These are phyloP conservation scores for Climacteris rufus DNA, from an alignment of 2,113 vertebrate species.

Conservation along the genomic window DNA sequence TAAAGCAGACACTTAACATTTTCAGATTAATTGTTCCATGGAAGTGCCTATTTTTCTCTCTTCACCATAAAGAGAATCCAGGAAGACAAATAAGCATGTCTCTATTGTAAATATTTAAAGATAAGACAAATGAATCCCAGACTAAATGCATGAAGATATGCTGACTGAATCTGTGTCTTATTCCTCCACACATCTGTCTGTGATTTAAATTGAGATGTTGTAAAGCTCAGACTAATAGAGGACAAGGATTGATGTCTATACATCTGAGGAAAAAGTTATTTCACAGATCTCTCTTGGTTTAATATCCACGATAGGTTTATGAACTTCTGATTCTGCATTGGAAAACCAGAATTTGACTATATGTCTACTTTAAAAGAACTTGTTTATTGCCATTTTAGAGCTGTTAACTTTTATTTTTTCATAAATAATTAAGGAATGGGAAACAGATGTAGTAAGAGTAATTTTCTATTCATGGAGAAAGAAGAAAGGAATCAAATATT, in stretches of 20 bases:
- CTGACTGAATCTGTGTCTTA: background rate
- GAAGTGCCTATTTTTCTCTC: background rate
- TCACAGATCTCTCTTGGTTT: background rate
- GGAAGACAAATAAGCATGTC: background rate
- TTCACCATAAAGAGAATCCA: background rate
- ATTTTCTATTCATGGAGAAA: background rate
- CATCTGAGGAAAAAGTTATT: background rate
- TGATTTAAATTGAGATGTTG: background rate
- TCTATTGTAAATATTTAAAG: slow-evolving; percentile 32
- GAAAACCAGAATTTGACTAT: background rate
- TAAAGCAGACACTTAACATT: slow-evolving; percentile 1
- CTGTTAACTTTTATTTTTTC: background rate
- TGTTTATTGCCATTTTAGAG: background rate
- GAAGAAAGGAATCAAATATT: background rate
- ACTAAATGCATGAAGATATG: background rate
- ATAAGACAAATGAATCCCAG: background rate
- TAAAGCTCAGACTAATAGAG: background rate
- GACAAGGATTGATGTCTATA: background rate
- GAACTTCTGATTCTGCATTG: background rate
- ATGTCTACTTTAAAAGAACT: background rate
- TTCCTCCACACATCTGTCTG: background rate
- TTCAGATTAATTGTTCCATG: background rate
- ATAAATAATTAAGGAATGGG: slow-evolving; percentile 15
- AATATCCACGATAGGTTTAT: background rate
- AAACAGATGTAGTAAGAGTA: background rate